Percentiles rank a stretch among this genome's conserved stretches.
phyloP scores from a whole-genome alignment of 2,888 invertebrate species.

The Drosophila multiciliata region DNA sequence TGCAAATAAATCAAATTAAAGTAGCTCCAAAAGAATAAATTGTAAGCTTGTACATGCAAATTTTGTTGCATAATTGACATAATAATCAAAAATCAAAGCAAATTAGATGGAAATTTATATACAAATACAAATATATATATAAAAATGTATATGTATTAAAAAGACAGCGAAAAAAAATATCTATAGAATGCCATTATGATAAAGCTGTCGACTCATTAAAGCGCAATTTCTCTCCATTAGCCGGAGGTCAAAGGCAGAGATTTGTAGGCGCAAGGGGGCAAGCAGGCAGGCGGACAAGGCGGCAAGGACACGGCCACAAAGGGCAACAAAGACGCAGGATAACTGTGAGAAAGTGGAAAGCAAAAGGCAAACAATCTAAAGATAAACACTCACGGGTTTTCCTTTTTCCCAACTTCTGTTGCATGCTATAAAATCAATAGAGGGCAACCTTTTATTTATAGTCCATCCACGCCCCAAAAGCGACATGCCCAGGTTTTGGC shows the following conservation, averaged over 20 bases:
- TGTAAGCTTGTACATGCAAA: conserved; percentile 15
- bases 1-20: conserved; percentile 53
- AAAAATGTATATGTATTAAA: conserved; percentile 1
- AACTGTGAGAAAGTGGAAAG: conserved; percentile 11
- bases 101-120: conserved; percentile 23
- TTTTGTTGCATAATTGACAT: conserved; percentile 56
- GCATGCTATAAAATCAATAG: conserved; percentile 68
- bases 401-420: conserved; percentile 26
- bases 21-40: conserved; percentile 18
- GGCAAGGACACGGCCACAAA: conserved; percentile 9
- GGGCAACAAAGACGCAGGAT: conserved; percentile 13
- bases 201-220: conserved; percentile 78
- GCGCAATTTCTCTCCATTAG: conserved; percentile 76
- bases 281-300: conserved; percentile 22
- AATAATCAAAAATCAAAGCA: conserved; percentile 31
- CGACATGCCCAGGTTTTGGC: conserved; percentile 31
- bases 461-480: conserved; percentile 56
- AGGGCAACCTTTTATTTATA: conserved; percentile 76
- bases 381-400: conserved; percentile 57
- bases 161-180: conserved; percentile 19
- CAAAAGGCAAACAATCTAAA: conserved; percentile 54
- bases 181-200: conserved; percentile 38
- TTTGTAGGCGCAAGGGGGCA: conserved; percentile 29
- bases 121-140: conserved; percentile 17
- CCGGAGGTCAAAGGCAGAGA: conserved; percentile 25